phyloP scores from a whole-genome alignment of 2,113 vertebrate genomes.

The Bubo bubo region DNA sequence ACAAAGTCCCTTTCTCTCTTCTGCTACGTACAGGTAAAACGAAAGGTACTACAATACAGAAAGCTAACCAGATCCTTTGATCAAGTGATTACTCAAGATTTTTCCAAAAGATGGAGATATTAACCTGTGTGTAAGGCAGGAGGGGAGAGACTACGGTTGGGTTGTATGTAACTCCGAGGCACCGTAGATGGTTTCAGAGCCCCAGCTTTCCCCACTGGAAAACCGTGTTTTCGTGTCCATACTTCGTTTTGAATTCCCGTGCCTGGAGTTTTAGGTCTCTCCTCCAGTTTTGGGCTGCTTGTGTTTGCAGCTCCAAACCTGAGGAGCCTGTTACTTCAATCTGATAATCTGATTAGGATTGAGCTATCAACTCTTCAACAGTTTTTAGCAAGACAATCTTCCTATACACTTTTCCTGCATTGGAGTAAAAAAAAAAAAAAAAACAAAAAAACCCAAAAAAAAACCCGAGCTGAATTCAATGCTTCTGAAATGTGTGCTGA shows the following conservation, averaged over 20 bases:
- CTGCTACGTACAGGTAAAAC: background rate
- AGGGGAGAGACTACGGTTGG: background rate
- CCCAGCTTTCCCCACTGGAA: accelerated
- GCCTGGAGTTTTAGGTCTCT: background rate
- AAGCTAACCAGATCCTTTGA: background rate
- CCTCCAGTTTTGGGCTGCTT: background rate
- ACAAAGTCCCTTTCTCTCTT: background rate
- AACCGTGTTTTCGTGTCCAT: background rate
- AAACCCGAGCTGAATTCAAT: background rate
- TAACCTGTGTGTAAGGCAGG: background rate
- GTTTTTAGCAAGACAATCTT: background rate
- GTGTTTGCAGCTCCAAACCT: background rate
- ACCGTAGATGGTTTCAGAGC: background rate
- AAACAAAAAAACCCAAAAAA: too few species aligned
- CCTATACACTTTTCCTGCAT: background rate
- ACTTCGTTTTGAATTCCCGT: background rate
- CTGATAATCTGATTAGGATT: background rate
- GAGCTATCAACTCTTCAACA: background rate
- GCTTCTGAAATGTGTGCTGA: background rate
- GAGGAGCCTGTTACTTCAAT: background rate
- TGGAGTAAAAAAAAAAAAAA: background rate
- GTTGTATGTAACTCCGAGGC: background rate
- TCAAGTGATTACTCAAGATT: background rate
- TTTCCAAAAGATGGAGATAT: background rate
- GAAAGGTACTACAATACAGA: accelerated